Evolutionary conservation across 2,113 vertebrate species (phyloP).

Genomic region (Phrynocephalus versicolor): DNA sequence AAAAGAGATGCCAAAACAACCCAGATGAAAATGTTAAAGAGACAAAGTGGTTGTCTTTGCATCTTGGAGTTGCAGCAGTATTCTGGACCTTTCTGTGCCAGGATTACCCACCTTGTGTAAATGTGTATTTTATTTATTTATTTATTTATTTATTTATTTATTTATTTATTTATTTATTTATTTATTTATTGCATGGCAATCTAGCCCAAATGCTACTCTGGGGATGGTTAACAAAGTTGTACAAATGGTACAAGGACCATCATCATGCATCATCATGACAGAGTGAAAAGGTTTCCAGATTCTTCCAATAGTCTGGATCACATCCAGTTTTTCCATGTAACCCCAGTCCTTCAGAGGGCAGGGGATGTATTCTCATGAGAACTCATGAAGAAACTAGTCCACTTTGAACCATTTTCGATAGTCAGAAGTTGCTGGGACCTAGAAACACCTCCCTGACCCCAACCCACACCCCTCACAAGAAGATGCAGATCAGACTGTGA

Average conservation of each 20-base stretch:
- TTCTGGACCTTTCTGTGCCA: background rate
- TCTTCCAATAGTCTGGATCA: too few species aligned
- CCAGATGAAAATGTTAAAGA: background rate
- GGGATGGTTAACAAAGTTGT: too few species aligned
- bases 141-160: too few species aligned
- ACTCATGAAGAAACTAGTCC: background rate
- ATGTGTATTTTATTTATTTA: too few species aligned
- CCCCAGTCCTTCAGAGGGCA: background rate
- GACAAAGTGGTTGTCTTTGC: background rate
- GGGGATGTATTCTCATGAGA: too few species aligned
- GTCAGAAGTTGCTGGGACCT: constrained; percentile 11
- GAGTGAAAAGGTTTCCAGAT: background rate
- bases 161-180: too few species aligned
- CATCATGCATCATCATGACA: background rate
- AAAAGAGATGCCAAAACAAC: background rate
- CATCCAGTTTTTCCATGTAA: background rate
- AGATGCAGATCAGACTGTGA: background rate
- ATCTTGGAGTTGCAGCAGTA: background rate
- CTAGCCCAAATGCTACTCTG: too few species aligned
- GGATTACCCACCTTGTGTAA: background rate
- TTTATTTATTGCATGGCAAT: too few species aligned
- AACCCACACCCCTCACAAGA: background rate
- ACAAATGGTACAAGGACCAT: background rate
- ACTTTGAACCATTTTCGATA: background rate
- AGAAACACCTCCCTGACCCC: fast-evolving